Evolutionary conservation across 35 echinoderm and acorn worm species (phyloP).

Genomic region (Lytechinus variegatus): DNA sequence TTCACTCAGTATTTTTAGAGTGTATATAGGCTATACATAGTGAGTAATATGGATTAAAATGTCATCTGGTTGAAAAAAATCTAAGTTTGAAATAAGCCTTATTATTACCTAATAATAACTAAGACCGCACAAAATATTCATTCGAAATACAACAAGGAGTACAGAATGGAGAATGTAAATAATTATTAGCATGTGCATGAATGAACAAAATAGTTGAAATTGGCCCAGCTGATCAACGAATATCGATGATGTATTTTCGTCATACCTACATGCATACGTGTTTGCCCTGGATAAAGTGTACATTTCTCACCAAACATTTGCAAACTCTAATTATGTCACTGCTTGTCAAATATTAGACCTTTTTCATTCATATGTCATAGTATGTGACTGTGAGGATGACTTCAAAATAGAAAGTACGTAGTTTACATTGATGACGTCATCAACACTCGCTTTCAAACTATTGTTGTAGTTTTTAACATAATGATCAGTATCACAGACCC

Average conservation of each 20-base stretch:
- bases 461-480: not conserved
- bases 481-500: not conserved
- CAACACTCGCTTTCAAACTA: too few relatives aligned
- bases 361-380: not conserved
- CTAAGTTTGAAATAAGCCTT: too few relatives aligned
- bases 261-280: not conserved
- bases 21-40: too few relatives aligned
- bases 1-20: too few relatives aligned
- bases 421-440: too few relatives aligned
- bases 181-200: not conserved
- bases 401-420: not conserved
- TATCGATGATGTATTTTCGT: not conserved
- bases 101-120: too few relatives aligned
- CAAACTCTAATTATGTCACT: not conserved
- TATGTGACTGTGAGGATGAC: not conserved
- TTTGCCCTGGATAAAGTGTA: not conserved
- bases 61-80: too few relatives aligned
- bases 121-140: too few relatives aligned
- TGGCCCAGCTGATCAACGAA: not conserved
- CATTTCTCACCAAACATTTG: not conserved
- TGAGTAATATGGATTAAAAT: too few relatives aligned
- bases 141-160: too few relatives aligned
- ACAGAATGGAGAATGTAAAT: too few relatives aligned
- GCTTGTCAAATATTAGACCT: not conserved
- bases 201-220: not conserved